Conservation (phyloP, 2,888 invertebrate genomes). For the Calliphora vomitoria region DNA sequence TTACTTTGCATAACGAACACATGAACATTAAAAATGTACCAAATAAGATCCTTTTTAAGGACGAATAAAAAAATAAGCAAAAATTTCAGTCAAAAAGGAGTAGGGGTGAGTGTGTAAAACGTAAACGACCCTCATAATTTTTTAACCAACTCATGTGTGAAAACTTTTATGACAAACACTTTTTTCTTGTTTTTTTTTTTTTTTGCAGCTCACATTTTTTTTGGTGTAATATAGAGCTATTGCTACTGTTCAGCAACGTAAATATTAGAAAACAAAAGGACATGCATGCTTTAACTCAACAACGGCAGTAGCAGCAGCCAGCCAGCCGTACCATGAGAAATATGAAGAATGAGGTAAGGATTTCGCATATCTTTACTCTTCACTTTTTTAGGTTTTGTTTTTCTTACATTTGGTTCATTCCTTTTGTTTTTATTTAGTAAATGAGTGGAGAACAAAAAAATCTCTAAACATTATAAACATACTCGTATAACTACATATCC, state of each 20-base stretch:
- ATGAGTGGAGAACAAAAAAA: not conserved
- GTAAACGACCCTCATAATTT: constrained; percentile 73
- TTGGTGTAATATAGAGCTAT: constrained; percentile 10
- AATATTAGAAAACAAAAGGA: constrained; percentile 70
- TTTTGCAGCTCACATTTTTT: not conserved
- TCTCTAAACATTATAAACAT: not conserved
- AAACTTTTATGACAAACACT: constrained; percentile 73
- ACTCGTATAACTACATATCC: not conserved
- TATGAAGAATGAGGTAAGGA: constrained; percentile 36
- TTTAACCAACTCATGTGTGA: constrained; percentile 73
- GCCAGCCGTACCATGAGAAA: constrained; percentile 18
- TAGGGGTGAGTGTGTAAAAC: not conserved
- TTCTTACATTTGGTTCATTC: not conserved
- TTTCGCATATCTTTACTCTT: constrained; percentile 43
- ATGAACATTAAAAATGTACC: constrained; percentile 5
- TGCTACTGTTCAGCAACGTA: constrained; percentile 16
- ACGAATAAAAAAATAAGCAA: constrained; percentile 27
- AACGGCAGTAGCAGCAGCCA: constrained; percentile 20
- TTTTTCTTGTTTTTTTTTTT: constrained; percentile 26
- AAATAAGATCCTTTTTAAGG: constrained; percentile 26
- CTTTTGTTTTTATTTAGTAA: constrained; percentile 47
- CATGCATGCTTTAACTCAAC: constrained; percentile 66
- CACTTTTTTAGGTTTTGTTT: constrained; percentile 8
- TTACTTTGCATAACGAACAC: constrained; percentile 48
- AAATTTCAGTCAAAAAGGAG: constrained; percentile 18